Evolutionary conservation across 2,888 invertebrate species (phyloP), one percentile per base, ranked within the genome.

Genomic region (Acholoe squamosa): DNA sequence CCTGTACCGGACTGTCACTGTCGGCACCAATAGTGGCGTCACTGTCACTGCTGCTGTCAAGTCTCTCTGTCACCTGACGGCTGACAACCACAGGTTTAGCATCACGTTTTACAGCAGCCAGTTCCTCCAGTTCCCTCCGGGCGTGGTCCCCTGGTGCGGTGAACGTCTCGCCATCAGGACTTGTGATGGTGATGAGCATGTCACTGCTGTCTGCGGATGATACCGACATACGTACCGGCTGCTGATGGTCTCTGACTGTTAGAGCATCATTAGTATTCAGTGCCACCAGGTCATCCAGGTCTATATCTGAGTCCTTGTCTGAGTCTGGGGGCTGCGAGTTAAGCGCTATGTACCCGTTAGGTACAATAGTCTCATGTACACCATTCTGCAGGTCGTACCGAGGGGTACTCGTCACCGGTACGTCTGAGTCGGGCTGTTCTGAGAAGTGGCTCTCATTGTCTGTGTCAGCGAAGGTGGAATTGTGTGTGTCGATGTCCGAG

Each of bases 21-120:
- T 71, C 71, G 19, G 52, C 86, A 12, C 56, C 86, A 16, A 88
- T 51, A 0, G 71, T 88, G 67, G n/a, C 88, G 52, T 90, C 90
- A 54, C 90, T 90, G 71, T 90, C 90, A 25, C 67, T 54, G 0
- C 56, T 54, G 25, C 28, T 54, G 28, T 33, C 86, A n/a, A 31
- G 34, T 34, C 19, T 34, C 80, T 80, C 43, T 19, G 80, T 43
- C 80, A 80, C 31, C 76, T 76, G 76, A 10, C 25, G 25, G 5
- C 28, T 28, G n/a, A 76, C 76, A 5, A 76, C 28, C 28, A 31
- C 76, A 76, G 0, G 76, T 25, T 76, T 19, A 19, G 1, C 5
- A 16, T 80, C 80, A 19, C 19, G 31, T 3, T 16, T 80, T 0
- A 43, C 80, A 3, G 80, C 80, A 0, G 80, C 25, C 52, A 86